These are phyloP conservation scores for Dryas iulia DNA, from an alignment of 1,140 invertebrate species.

Conservation along the genomic window DNA sequence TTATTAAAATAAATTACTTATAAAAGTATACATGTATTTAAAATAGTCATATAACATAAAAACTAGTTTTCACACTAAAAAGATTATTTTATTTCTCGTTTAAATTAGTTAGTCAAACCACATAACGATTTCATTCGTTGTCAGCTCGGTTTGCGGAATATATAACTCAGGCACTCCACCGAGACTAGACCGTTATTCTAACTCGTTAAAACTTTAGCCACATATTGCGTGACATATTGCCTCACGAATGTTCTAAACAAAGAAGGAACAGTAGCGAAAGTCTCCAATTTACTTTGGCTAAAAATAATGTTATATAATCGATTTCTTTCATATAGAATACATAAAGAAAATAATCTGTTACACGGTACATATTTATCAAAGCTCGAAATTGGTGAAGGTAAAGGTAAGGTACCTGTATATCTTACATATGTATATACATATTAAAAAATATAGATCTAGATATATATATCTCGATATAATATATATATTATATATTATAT, in stretches of 20 bases:
- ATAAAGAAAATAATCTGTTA: not conserved
- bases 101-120: not conserved
- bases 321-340: not conserved
- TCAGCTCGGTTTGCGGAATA: conserved; percentile 28
- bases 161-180: conserved; percentile 29
- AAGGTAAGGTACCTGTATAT: too few species aligned
- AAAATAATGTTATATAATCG: not conserved
- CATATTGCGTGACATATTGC: conserved; percentile 44
- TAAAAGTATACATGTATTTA: too few species aligned
- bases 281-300: not conserved
- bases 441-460: too few species aligned
- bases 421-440: too few species aligned
- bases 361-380: too few species aligned
- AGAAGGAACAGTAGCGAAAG: conserved; percentile 7
- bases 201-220: conserved; percentile 59
- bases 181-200: conserved; percentile 43
- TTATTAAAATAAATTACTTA: too few species aligned
- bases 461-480: too few species aligned
- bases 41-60: too few species aligned
- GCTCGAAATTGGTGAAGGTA: too few species aligned
- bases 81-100: not conserved
- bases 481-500: too few species aligned
- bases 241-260: conserved; percentile 38
- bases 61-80: not conserved
- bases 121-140: conserved; percentile 26